These are phyloP conservation scores for Erpornis zantholeuca DNA, from an alignment of 2,113 vertebrate genomes.

Conservation along the genomic window DNA sequence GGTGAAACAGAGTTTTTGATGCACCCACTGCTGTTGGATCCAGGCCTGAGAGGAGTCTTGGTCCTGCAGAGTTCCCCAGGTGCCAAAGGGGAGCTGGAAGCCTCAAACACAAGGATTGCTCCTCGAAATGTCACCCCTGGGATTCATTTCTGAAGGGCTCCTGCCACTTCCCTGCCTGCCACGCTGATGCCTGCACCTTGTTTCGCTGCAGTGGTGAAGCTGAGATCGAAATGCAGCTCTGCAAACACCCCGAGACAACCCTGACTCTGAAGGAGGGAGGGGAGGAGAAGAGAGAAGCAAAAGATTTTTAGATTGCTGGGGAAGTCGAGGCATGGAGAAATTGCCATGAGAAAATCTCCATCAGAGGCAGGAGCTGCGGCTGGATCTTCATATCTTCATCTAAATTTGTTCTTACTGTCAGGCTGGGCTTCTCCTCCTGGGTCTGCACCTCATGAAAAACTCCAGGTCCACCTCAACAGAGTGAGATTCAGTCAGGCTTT, in stretches of 20 bases:
- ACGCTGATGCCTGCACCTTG: neutral
- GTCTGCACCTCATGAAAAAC: neutral
- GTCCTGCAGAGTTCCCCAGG: neutral
- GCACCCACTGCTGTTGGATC: neutral
- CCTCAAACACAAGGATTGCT: neutral
- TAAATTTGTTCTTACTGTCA: neutral
- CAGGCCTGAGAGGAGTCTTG: accelerated
- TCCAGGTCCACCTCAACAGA: neutral
- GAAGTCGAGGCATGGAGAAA: neutral
- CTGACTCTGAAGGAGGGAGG: neutral
- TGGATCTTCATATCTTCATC: neutral
- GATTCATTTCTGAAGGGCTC: neutral
- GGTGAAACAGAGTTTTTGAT: neutral
- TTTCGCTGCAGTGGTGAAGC: accelerated
- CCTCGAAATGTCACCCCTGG: neutral
- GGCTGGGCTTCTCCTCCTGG: neutral
- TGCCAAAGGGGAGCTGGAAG: neutral
- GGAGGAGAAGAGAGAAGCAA: neutral
- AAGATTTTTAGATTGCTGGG: neutral
- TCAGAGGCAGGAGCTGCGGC: accelerated
- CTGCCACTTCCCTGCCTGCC: neutral
- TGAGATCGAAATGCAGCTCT: neutral
- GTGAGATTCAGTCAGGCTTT: accelerated
- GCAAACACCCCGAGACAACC: neutral
- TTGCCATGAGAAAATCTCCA: neutral